Evolutionary conservation across 2,888 invertebrate genomes (phyloP), one percentile per base, ranked within the genome.

Genomic region (Seira sanloemensis): DNA sequence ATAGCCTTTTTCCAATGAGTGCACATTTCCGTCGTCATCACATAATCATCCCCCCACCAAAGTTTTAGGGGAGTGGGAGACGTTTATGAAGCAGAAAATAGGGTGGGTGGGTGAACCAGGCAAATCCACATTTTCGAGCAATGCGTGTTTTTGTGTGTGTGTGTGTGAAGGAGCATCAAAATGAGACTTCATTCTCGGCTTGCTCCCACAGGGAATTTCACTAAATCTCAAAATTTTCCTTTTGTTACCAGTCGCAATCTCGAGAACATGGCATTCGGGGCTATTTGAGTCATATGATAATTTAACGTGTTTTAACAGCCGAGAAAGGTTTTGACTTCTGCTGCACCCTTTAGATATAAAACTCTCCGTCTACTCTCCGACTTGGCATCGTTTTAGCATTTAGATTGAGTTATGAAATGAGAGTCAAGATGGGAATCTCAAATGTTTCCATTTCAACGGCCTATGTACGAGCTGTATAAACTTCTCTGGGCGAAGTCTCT

Each of bases 141-240:
- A 37, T 12, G 37, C 4, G 37, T 12, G 9, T 58, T 58, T 58
- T 58, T n/a, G n/a, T 4, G 86, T 84, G 88, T 86, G 86, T 86
- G 82, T 77, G 82, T 87, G 87, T 86, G 86, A 88, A 88, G 88
- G 87, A 88, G 87, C 87, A 84, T 86, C 87, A 82, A 86, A 84
- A 82, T 58, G 18, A n/a, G 72, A 80, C 75, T 84, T 84, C 85
- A 82, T 84, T 85, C 85, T 78, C 83, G 81, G 83, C 37, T 18
- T 58, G 72, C 86, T 84, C 88, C 88, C 88, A 88, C 23, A 75
- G 85, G 88, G 88, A 37, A 37, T 4, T 58, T 58, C n/a, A 58
- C 18, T 58, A 7, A 58, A 18, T n/a, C 58, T 58, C 16, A 4
- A 58, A 58, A 58, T 4, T 37, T 37, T 37, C 37, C 4, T 16